Evolutionary conservation across 2,797 vertebrate genomes (phyloP).

Genomic region (Falco cherrug): DNA sequence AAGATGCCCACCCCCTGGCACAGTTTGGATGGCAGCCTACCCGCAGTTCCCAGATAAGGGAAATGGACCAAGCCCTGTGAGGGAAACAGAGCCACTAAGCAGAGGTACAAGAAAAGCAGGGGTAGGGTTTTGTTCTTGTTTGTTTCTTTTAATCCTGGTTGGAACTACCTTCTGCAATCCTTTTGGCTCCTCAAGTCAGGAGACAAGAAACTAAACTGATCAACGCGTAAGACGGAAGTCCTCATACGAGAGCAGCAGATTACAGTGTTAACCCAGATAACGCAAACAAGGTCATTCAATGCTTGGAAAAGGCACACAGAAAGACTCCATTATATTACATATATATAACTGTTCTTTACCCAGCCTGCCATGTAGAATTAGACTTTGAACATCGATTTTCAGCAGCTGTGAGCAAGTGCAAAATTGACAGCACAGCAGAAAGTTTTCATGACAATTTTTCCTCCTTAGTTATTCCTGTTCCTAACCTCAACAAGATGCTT

Average conservation of each 20-base stretch:
- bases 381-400: conserved; percentile 23
- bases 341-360: neutral
- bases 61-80: neutral
- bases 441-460: neutral
- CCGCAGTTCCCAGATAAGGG: neutral
- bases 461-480: neutral
- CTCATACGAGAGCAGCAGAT: conserved; percentile 27
- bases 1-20: neutral
- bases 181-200: neutral
- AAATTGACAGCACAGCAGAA: neutral
- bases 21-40: neutral
- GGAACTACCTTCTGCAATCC: neutral
- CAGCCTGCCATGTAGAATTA: conserved; percentile 6
- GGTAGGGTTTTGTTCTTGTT: accelerated
- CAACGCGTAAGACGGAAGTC: conserved; percentile 47
- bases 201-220: conserved; percentile 54
- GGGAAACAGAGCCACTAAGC: neutral
- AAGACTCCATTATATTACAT: neutral
- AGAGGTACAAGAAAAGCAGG: neutral
- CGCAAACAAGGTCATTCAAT: conserved; percentile 34
- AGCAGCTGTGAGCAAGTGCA: conserved; percentile 4
- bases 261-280: conserved; percentile 54
- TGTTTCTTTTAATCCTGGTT: neutral
- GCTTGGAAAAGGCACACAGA: conserved; percentile 20
- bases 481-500: neutral